phyloP scores from a whole-genome alignment of 2,888 invertebrate genomes.

The Matsumyia berberina region DNA sequence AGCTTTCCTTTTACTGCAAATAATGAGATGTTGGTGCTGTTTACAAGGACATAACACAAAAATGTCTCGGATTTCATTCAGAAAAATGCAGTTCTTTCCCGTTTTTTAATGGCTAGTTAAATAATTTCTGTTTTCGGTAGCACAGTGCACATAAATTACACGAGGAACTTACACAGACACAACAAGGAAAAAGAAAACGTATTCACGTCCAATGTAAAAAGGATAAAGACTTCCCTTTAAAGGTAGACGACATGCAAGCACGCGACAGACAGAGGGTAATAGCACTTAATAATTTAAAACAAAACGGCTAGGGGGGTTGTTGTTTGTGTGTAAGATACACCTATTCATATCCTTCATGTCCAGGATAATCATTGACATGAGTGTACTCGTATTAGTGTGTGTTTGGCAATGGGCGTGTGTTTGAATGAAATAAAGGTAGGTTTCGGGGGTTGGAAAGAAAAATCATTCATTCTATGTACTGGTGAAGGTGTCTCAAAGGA shows the following conservation, averaged over 20 bases:
- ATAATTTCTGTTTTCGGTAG: slow-evolving; percentile 72
- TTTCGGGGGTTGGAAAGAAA: slow-evolving; percentile 28
- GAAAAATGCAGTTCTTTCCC: slow-evolving; percentile 68
- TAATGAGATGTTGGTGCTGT: slow-evolving; percentile 35
- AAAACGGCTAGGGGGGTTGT: slow-evolving; percentile 51
- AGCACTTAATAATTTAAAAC: slow-evolving; percentile 77
- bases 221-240: slow-evolving; percentile 59
- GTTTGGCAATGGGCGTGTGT: slow-evolving; percentile 7
- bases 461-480: slow-evolving; percentile 36
- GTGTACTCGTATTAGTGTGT: slow-evolving; percentile 33
- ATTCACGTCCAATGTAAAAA: slow-evolving; percentile 68
- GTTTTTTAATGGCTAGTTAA: slow-evolving; percentile 70
- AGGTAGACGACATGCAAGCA: slow-evolving; percentile 67
- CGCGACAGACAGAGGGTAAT: slow-evolving; percentile 77
- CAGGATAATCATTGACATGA: slow-evolving; percentile 67
- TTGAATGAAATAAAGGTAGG: slow-evolving; percentile 26
- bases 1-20: slow-evolving; percentile 35
- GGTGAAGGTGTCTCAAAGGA: slow-evolving; percentile 73
- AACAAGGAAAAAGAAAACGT: slow-evolving; percentile 7
- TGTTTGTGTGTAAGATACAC: slow-evolving; percentile 50
- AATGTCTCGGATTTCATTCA: slow-evolving; percentile 69
- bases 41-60: slow-evolving; percentile 30
- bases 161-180: slow-evolving; percentile 8
- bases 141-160: slow-evolving; percentile 68
- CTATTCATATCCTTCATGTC: slow-evolving; percentile 56